Evolutionary conservation across 2,113 vertebrate genomes (phyloP).

Genomic region (Ctenomys sociabilis): DNA sequence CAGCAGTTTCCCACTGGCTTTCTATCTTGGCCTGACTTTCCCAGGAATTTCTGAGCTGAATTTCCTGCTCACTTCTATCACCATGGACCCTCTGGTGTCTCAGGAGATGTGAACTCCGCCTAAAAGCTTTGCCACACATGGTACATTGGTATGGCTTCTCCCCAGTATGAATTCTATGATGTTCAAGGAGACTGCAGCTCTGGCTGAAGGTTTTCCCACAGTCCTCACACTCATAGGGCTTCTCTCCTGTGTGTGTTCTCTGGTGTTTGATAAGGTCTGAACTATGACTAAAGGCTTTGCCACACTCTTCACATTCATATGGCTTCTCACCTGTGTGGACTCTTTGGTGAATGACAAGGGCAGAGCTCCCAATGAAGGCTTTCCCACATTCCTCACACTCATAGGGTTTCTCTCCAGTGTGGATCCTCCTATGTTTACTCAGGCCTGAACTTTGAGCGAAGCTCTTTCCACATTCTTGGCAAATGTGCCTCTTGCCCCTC

Average conservation of each 20-base stretch:
- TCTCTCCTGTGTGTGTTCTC: slow-evolving; percentile 76
- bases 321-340: slow-evolving; percentile 74
- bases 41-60: background rate
- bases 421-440: slow-evolving; percentile 65
- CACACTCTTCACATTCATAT: slow-evolving; percentile 69
- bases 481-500: background rate
- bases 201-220: slow-evolving; percentile 75
- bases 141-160: slow-evolving; percentile 69
- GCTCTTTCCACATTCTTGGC: slow-evolving; percentile 67
- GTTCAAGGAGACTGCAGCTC: slow-evolving; percentile 74
- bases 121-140: slow-evolving; percentile 65
- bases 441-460: slow-evolving; percentile 74
- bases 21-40: background rate
- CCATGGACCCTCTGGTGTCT: slow-evolving; percentile 68
- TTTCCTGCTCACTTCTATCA: background rate
- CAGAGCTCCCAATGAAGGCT: slow-evolving; percentile 64
- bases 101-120: slow-evolving; percentile 72
- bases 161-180: slow-evolving; percentile 72
- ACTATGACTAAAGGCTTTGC: slow-evolving; percentile 69
- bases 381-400: slow-evolving; percentile 70
- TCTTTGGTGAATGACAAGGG: slow-evolving; percentile 62
- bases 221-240: slow-evolving; percentile 68
- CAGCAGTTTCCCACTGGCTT: background rate
- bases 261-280: slow-evolving; percentile 78
- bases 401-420: slow-evolving; percentile 72